phyloP scores from a whole-genome alignment of 1,140 invertebrate genomes.

The Ephestia elutella region DNA sequence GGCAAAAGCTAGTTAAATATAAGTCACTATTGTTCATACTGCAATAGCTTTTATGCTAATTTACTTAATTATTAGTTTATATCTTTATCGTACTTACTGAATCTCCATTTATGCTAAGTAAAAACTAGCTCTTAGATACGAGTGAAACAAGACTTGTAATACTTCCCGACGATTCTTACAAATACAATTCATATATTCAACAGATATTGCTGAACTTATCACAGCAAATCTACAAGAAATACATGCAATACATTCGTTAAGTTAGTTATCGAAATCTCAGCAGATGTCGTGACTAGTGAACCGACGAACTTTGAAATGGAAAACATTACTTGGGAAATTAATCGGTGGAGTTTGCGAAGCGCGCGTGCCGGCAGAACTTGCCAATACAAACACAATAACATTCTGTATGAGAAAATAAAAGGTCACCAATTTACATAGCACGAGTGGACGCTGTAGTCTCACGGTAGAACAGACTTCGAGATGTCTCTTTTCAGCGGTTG shows the following conservation, averaged over 20 bases:
- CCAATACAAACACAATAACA: constrained; percentile 48
- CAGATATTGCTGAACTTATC: constrained; percentile 8
- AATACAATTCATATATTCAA: constrained; percentile 19
- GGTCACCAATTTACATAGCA: constrained; percentile 61
- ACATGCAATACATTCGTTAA: constrained; percentile 17
- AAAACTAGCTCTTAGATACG: too few species aligned
- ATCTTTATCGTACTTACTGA: neutral
- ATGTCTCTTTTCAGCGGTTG: constrained; percentile 45
- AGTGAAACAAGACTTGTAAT: too few species aligned
- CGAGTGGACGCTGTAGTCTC: constrained; percentile 34
- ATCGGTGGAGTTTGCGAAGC: constrained; percentile 40
- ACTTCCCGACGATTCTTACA: neutral
- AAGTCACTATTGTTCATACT: neutral
- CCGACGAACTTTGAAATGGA: constrained; percentile 30
- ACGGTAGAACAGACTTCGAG: constrained; percentile 34
- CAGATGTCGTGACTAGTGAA: constrained; percentile 22
- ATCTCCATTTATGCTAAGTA: neutral
- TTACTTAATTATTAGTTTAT: neutral
- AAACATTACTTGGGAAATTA: constrained; percentile 38
- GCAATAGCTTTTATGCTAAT: neutral
- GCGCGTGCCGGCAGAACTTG: constrained; percentile 42
- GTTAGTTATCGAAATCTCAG: constrained; percentile 20
- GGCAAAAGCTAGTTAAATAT: too few species aligned
- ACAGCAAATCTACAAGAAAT: constrained; percentile 25
- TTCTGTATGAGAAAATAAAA: constrained; percentile 58